Base-by-base conservation (phyloP, 2,888 invertebrate species). In the Ennomos erosarius region DNA sequence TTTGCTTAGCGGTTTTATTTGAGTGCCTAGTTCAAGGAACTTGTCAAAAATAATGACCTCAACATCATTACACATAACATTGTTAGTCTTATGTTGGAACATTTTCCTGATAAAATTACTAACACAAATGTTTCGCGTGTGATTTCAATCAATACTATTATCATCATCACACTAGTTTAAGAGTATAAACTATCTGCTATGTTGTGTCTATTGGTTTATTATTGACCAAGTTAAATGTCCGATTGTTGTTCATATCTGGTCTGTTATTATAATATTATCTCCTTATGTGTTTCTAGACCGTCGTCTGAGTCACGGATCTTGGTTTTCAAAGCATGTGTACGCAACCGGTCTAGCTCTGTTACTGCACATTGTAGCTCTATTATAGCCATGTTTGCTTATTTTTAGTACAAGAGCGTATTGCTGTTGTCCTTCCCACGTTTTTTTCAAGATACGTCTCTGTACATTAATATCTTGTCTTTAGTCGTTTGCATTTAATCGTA, bases 191-290 rank as follows among this genome's bases (percentile, higher is more conserved):
- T 34, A 45, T 34, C 8, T 34, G n/a, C 9, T 43, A 37, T n/a
- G 26, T 16, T 47, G 8, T 6, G 1, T 48, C 5, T 54, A 40
- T 48, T 39, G 42, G 42, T 53, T 55, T 58, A 55, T 49, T 57
- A 57, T 54, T 45, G 44, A 44, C 35, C 42, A n/a, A 33, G 36
- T 35, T 59, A 57, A n/a, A 66, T 62, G 66, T 57, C 50, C 53
- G 57, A 66, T 66, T 66, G 65, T 63, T 66, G 54, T 59, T 49
- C 50, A 38, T 40, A 63, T 38, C 35, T 42, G 54, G 49, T 38
- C 38, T 61, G 51, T 43, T 56, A 52, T 48, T 16, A 46, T 33
- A 42, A 55, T 44, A 46, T 56, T 44, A 46, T 56, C 51, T 59
- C 50, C 38, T 26, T 26, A 42, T 55, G 11, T 34, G 38, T 39